Evolutionary conservation across 2,888 invertebrate genomes (phyloP), one percentile per base, ranked within the genome.

Genomic region (Drosophila meridiana): DNA sequence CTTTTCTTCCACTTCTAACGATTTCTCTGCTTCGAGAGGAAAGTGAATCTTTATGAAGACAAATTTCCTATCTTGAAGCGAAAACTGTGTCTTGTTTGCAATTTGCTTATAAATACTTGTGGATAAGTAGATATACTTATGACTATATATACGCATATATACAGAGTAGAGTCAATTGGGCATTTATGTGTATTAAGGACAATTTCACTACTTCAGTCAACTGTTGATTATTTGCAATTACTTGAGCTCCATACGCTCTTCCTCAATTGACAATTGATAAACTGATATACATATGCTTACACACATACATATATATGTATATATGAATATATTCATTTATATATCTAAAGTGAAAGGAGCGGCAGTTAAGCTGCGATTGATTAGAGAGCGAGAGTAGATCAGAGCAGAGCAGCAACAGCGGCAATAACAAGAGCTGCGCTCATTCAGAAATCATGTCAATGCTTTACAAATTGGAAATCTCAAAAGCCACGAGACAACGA

Each of bases 271-370:
- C 83, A 76, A 67, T 82, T 85, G 82, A 84, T 79, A 69, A 81
- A 81, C 57, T 26, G 30, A 30, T 30, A 30, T n/a, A 40, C n/a
- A 36, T 42, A 52, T 48, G 42, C 1, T 20, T 9, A 28, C n/a
- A 14, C n/a, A 30, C 9, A 34, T 36, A 45, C 36, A 45, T 14
- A 14, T 20, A 30, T 20, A 11, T 11, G 42, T 38, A 42, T 28
- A 36, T 9, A 34, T 48, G 20, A 20, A 20, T 20, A 20, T 20
- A 20, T 20, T 20, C 20, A 47, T 40, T 11, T 52, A 14, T 53
- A 26, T 50, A 60, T 70, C 78, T 74, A 90, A 90, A 86, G 85
- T 86, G 85, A 86, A 86, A 86, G 90, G 85, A 90, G 86, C 71
- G 57, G 28, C 59, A 59, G 52, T 72, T 57, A 67, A 80, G 85